Evolutionary conservation across 2,113 vertebrate genomes (phyloP).

Genomic region (Psettodes erumei): DNA sequence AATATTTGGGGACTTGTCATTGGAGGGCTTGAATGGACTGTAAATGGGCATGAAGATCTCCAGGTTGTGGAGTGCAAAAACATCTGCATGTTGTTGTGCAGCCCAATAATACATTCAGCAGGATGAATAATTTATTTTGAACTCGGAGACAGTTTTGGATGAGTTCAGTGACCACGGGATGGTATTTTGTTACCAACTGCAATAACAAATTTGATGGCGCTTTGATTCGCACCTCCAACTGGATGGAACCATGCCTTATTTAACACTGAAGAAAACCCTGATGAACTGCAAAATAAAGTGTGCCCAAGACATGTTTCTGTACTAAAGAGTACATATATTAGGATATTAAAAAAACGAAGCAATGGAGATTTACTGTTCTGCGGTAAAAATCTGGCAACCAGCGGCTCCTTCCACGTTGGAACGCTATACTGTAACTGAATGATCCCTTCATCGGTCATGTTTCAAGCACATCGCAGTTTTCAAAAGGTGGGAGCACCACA

Average conservation of each 20-base stretch:
- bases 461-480: conserved; percentile 12
- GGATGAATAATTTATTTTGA: background rate
- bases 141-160: background rate
- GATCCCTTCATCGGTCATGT: background rate
- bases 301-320: background rate
- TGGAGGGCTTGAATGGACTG: too few relatives aligned
- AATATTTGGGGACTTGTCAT: background rate
- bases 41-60: background rate
- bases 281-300: too few relatives aligned
- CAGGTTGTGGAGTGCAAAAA: background rate
- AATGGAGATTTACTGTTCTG: background rate
- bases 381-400: background rate
- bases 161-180: background rate
- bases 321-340: background rate
- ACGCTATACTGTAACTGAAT: background rate
- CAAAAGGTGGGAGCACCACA: background rate
- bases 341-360: background rate
- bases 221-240: background rate
- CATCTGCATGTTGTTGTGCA: background rate
- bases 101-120: background rate
- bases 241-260: background rate
- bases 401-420: background rate
- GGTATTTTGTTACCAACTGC: background rate
- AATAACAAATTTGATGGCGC: background rate
- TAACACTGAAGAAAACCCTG: too few relatives aligned